These are phyloP conservation scores for Cyprinodon brontotheroides DNA, from an alignment of 2,113 vertebrate genomes.

Conservation along the genomic window DNA sequence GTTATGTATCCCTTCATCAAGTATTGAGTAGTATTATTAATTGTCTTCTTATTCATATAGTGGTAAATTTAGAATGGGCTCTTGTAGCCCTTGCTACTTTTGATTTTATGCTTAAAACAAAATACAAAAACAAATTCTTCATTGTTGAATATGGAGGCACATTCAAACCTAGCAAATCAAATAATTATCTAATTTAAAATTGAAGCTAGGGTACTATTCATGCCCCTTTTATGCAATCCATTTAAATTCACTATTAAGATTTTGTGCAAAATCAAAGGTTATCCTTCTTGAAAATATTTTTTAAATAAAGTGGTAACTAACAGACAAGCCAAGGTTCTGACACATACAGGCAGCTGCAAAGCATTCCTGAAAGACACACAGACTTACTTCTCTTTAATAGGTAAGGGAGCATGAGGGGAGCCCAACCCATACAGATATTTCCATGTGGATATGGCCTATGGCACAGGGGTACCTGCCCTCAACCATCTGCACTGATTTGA, in stretches of 20 bases:
- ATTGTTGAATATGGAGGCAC: background rate
- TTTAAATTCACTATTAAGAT: constrained; percentile 18
- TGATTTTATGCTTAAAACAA: too few relatives aligned
- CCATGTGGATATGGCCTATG: constrained; percentile 75
- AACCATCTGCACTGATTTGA: constrained; percentile 79
- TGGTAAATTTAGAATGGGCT: too few relatives aligned
- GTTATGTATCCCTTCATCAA: too few relatives aligned
- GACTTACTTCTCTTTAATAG: constrained; percentile 76
- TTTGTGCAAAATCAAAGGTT: constrained; percentile 24
- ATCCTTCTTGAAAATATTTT: constrained; percentile 31
- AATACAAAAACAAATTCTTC: too few relatives aligned
- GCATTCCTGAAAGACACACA: constrained; percentile 70
- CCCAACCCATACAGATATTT: constrained; percentile 73
- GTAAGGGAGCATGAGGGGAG: constrained; percentile 64
- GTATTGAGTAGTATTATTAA: too few relatives aligned
- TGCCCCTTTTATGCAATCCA: constrained; percentile 1
- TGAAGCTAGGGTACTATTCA: background rate
- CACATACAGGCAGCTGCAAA: constrained; percentile 53
- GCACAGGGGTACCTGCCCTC: constrained; percentile 74
- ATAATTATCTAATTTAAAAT: constrained; percentile 8
- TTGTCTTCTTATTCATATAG: too few relatives aligned
- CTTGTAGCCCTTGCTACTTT: too few relatives aligned
- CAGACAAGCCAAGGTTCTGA: constrained; percentile 73
- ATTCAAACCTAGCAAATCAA: constrained; percentile 8
- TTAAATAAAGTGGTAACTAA: constrained; percentile 51